Base-by-base conservation (phyloP, 2,888 invertebrate species). In the Lasioglossum calceatum region DNA sequence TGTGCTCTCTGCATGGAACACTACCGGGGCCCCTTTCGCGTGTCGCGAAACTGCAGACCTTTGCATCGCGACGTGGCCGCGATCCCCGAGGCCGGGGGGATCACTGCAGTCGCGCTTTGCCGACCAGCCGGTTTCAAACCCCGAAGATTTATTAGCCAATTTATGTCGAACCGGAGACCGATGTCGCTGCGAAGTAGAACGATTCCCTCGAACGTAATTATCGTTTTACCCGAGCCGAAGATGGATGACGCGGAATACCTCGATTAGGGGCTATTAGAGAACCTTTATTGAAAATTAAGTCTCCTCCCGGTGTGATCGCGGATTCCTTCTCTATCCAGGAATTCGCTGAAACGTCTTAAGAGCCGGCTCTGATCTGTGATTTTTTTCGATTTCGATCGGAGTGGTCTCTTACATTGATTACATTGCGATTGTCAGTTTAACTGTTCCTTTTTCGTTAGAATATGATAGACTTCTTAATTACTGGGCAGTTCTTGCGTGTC, bases 81-180 rank as follows among this genome's bases (percentile, higher is more conserved):
- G 88, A 85, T 85, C 80, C 73, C 82, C 70, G 77, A 77, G 3
- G 32, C 2, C 27, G 19, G 19, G 19, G 14, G 80, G 82, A 86
- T 81, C 77, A 78, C 81, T 78, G 67, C 77, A 80, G 75, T 73
- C 67, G 72, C 58, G 72, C 74, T 27, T 54, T 54, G 54, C 54
- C n/a, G 54, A 54, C 54, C 54, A 54, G 8, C 54, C 54, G 54
- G 36, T 77, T 67, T 72, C 44, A 47, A 73, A 81, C 67, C 75
- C 5, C 16, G n/a, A 39, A 83, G 87, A 87, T 87, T 87, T 87
- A 87, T 87, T 87, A 87, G 81, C 84, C 83, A 87, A 87, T 87
- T 87, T 87, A 76, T 87, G 81, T 87, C 78, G 54, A 71, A 67
- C 81, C 78, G 64, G 73, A 39, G 70, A 64, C 14, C 80, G 79